Evolutionary conservation across 1,140 invertebrate genomes (phyloP), one percentile per base, ranked within the genome.

Genomic region (Macrocentrus cingulum): DNA sequence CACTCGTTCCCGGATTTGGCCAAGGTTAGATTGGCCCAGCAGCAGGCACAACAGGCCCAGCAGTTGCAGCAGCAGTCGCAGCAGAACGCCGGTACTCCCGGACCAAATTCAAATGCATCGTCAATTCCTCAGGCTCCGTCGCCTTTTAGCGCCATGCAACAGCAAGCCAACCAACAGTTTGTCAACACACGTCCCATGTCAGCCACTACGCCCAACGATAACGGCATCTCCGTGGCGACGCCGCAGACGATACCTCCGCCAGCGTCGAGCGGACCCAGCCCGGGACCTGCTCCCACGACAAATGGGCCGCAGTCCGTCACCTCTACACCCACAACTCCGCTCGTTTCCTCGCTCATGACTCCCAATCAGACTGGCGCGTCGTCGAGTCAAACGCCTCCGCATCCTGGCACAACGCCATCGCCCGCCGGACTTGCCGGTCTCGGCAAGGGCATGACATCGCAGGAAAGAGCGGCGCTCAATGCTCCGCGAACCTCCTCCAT

Each of bases 1-100:
- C 82, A 79, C 59, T 80, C 77, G 62, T 79, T 78, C 23, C 71
- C 72, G n/a, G 85, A 86, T 18, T 67, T 82, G 2, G 83, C 85
- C 77, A 84, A 83, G 62, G 80, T 76, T 13, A 76, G 83, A 41
- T 61, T 84, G 42, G 65, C 79, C 7, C 80, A 81, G 9, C 80
- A 74, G 22, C 76, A 78, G 57, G 63, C 67, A 29, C 67, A 69
- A 44, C 66, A 66, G 20, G 63, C 65, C 13, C 61, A 64, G 53
- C 68, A 69, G 36, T 29, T 46, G 2, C 62, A 64, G 23, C 18
- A 48, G 1, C 64, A 65, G 19, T 59, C 66, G 20, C 65, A 67
- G n/a, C 65, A 66, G 46, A 72, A 75, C 56, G 66, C 69, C 5
- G 71, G 66, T 54, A 66, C 66, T 9, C 45, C 68, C 9, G 71